These are phyloP conservation scores for Psylliodes chrysocephalus DNA, from an alignment of 2,888 invertebrate genomes.

Conservation along the genomic window DNA sequence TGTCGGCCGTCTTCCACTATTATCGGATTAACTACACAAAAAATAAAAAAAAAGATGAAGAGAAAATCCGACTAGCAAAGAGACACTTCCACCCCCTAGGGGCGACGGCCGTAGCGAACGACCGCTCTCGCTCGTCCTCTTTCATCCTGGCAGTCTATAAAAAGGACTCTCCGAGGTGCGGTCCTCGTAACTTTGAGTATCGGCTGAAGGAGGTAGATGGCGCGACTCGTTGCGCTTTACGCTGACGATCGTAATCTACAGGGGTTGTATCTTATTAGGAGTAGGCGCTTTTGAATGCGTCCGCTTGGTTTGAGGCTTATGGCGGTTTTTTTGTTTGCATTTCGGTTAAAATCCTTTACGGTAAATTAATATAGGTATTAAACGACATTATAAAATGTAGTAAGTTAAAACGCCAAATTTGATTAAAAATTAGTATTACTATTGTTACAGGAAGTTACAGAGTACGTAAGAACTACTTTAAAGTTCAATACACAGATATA, in stretches of 20 bases:
- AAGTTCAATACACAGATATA: too few species aligned
- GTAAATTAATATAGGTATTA: too few species aligned
- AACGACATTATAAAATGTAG: too few species aligned
- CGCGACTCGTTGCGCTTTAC: background rate
- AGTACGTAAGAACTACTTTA: too few species aligned
- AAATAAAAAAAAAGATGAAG: conserved; percentile 19
- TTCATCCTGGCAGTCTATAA: conserved; percentile 13
- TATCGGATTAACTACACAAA: conserved; percentile 20
- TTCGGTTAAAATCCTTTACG: too few species aligned
- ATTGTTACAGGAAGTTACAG: too few species aligned
- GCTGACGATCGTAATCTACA: background rate
- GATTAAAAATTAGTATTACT: too few species aligned
- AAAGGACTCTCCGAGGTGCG: conserved; percentile 23
- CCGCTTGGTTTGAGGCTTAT: too few species aligned
- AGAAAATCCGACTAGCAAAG: conserved; percentile 8
- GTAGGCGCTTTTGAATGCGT: too few species aligned
- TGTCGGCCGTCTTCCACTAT: background rate
- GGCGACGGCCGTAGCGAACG: conserved; percentile 14
- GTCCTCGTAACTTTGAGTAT: conserved; percentile 7
- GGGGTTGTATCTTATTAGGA: too few species aligned
- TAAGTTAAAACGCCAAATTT: too few species aligned
- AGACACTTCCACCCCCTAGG: conserved; percentile 30
- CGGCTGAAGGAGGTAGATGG: conserved; percentile 24
- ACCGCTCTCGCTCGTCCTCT: conserved; percentile 15
- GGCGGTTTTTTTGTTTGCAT: too few species aligned